phyloP scores from a whole-genome alignment of 2,888 invertebrate genomes.

The Eucera pruinosa region DNA sequence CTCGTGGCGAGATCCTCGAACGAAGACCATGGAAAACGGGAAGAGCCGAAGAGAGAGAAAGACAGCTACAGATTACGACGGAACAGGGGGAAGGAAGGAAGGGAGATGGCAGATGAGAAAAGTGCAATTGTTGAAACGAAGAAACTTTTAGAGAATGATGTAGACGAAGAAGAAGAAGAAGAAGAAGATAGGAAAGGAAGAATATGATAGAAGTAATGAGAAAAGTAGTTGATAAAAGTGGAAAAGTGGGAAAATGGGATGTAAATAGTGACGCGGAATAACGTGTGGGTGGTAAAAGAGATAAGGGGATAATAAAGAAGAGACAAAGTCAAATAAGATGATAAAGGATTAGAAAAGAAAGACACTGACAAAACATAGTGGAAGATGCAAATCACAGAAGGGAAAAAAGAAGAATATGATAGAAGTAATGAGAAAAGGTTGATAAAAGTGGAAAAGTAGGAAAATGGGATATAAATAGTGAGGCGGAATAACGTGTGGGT shows the following conservation, averaged over 20 bases:
- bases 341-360: neutral
- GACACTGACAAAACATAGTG: too few species aligned
- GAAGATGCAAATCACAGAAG: too few species aligned
- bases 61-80: neutral
- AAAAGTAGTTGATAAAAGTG: too few species aligned
- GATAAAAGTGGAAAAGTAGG: neutral
- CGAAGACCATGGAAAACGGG: conserved; percentile 21
- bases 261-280: too few species aligned
- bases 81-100: neutral
- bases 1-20: conserved; percentile 72
- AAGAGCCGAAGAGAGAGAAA: neutral
- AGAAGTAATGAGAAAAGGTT: too few species aligned
- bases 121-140: neutral
- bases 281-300: neutral
- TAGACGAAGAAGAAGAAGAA: neutral
- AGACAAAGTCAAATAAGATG: neutral
- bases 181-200: too few species aligned
- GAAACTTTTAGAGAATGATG: neutral
- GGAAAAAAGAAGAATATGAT: too few species aligned
- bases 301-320: too few species aligned
- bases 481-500: neutral
- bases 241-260: neutral
- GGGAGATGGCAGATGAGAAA: neutral
- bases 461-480: neutral
- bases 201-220: too few species aligned